A percentile compares a stretch with the other conserved stretches of the same genome.
These are phyloP conservation scores for Itoplectis maculator DNA, from an alignment of 2,888 invertebrate genomes.

Conservation along the genomic window DNA sequence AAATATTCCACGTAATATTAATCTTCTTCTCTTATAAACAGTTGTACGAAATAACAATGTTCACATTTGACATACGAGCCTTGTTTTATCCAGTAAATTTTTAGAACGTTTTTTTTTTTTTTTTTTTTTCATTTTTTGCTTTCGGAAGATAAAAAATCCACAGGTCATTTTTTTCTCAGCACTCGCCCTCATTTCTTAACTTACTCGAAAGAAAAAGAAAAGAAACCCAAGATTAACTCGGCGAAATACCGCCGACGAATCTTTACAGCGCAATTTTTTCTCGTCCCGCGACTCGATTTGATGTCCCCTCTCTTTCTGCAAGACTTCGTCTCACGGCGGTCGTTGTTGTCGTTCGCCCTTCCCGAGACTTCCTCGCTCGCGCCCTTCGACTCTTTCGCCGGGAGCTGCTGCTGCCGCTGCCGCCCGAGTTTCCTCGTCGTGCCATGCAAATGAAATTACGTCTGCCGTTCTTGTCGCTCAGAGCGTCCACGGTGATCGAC, in stretches of 20 bases:
- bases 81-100: too few relatives aligned
- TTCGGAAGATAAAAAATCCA: too few relatives aligned
- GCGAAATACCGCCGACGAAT: not conserved
- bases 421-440: conserved; percentile 10
- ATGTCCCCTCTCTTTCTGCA: conserved; percentile 12
- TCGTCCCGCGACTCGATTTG: conserved; percentile 26
- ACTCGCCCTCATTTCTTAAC: too few relatives aligned
- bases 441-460: conserved; percentile 77
- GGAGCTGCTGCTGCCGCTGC: not conserved
- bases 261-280: conserved; percentile 2
- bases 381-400: conserved; percentile 39
- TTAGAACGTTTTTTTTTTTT: too few relatives aligned
- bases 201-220: too few relatives aligned
- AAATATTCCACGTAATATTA: not conserved
- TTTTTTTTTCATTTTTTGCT: too few relatives aligned
- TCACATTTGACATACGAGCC: too few relatives aligned
- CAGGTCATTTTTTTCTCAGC: too few relatives aligned
- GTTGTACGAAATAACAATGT: too few relatives aligned
- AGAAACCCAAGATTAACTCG: not conserved
- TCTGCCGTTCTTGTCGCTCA: conserved; percentile 56
- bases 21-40: not conserved
- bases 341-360: conserved; percentile 21
- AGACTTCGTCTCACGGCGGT: not conserved
- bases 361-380: conserved; percentile 13
- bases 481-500: conserved; percentile 36